phyloP scores from a whole-genome alignment of 2,888 invertebrate species.

The Lapara coniferarum region DNA sequence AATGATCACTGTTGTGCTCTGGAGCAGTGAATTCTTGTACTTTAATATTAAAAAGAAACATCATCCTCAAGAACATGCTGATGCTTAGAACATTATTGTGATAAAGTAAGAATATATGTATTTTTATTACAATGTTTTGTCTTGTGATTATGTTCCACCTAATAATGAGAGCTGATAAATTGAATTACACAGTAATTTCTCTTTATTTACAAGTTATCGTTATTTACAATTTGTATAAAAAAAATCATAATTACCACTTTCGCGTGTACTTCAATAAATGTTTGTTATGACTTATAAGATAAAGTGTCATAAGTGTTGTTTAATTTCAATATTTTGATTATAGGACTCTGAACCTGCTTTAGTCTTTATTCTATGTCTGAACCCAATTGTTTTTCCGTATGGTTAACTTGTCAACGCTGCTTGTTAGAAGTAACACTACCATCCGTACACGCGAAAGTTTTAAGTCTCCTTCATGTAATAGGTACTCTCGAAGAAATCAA shows the following conservation, averaged over 20 bases:
- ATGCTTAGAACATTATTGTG: conserved; percentile 16
- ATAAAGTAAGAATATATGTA: background rate
- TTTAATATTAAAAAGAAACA: conserved; percentile 59
- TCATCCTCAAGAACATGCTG: conserved; percentile 39
- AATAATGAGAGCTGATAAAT: conserved; percentile 25
- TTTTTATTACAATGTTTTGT: background rate
- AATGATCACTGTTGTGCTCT: conserved; percentile 82
- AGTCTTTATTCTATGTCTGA: too few relatives aligned
- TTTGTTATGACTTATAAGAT: background rate
- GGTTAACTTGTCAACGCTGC: too few relatives aligned
- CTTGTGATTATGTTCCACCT: background rate
- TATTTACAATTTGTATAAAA: conserved; percentile 26
- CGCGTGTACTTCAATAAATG: background rate
- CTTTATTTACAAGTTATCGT: conserved; percentile 45
- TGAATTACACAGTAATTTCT: conserved; percentile 28
- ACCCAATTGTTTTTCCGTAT: too few relatives aligned
- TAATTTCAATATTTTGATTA: background rate
- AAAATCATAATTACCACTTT: conserved; percentile 1
- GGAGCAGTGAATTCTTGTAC: conserved; percentile 81
- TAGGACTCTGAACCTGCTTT: too few relatives aligned
- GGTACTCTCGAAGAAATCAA: background rate
- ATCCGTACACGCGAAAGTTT: background rate
- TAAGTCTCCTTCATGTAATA: background rate
- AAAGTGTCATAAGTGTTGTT: background rate
- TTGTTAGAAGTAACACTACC: background rate